These are phyloP conservation scores for Sapajus apella DNA, from an alignment of 2,113 vertebrate genomes.

Conservation along the genomic window DNA sequence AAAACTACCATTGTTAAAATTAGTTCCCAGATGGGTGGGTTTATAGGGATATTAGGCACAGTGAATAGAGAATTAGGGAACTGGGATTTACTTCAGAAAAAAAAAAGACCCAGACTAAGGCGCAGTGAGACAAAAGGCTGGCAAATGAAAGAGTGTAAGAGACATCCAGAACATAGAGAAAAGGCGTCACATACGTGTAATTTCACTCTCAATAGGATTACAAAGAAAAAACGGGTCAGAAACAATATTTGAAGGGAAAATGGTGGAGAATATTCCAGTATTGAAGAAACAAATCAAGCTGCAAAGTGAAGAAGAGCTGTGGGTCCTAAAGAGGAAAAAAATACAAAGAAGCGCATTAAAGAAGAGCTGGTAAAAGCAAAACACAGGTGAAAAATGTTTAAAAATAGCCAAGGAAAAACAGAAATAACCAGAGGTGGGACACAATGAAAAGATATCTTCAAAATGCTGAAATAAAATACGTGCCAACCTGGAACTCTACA, in stretches of 20 bases:
- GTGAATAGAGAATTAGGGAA: not conserved
- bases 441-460: not conserved
- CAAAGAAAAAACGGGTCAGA: not conserved
- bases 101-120: not conserved
- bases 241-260: conserved; percentile 15
- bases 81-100: not conserved
- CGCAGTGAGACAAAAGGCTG: not conserved
- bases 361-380: not conserved
- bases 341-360: not conserved
- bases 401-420: not conserved
- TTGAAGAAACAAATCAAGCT: conserved; percentile 35
- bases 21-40: not conserved
- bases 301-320: not conserved
- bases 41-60: not conserved
- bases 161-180: not conserved
- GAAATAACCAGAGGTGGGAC: not conserved
- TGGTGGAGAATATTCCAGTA: not conserved
- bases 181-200: not conserved
- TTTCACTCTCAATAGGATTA: not conserved
- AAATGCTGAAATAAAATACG: conserved; percentile 16
- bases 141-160: not conserved
- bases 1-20: conserved; percentile 10
- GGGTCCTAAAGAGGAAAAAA: not conserved
- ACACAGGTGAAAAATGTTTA: conserved; percentile 19
- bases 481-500: not conserved